phyloP scores from a whole-genome alignment of 2,797 vertebrate species.

The Nyctibius grandis region DNA sequence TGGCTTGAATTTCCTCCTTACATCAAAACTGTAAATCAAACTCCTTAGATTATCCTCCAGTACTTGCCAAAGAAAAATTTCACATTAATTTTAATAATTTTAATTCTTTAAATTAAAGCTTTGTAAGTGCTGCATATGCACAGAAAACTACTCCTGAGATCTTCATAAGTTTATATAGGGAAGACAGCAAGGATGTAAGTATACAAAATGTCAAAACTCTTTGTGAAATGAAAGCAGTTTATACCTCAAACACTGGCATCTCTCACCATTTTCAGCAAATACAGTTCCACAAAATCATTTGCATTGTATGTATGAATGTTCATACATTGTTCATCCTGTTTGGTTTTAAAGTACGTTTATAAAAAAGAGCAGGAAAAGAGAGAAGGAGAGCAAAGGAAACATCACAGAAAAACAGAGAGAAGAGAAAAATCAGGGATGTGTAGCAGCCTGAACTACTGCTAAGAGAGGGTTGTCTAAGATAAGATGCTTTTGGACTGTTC shows the following conservation, averaged over 20 bases:
- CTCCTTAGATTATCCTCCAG: not conserved
- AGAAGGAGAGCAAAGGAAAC: not conserved
- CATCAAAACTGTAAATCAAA: not conserved
- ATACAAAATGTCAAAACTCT: not conserved
- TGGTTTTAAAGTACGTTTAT: not conserved
- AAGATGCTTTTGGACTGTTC: not conserved
- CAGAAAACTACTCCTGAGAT: not conserved
- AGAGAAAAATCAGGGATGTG: not conserved
- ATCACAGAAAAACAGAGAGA: not conserved
- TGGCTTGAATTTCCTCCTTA: not conserved
- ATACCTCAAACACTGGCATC: not conserved
- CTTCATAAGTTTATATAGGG: not conserved
- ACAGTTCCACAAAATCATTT: not conserved
- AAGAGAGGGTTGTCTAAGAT: not conserved
- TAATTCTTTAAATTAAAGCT: not conserved
- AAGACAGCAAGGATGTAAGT: not conserved
- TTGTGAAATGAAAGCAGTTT: not conserved
- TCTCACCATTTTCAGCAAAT: not conserved
- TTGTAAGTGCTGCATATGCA: not conserved
- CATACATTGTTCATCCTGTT: not conserved
- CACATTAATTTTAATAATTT: not conserved
- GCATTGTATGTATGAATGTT: not conserved
- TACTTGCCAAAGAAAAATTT: not conserved
- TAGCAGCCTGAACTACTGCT: not conserved
- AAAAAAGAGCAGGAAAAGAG: not conserved